Evolutionary conservation across 2,797 vertebrate species (phyloP), one percentile per base, ranked within the genome.

Genomic region (Pangasius larnaudii): DNA sequence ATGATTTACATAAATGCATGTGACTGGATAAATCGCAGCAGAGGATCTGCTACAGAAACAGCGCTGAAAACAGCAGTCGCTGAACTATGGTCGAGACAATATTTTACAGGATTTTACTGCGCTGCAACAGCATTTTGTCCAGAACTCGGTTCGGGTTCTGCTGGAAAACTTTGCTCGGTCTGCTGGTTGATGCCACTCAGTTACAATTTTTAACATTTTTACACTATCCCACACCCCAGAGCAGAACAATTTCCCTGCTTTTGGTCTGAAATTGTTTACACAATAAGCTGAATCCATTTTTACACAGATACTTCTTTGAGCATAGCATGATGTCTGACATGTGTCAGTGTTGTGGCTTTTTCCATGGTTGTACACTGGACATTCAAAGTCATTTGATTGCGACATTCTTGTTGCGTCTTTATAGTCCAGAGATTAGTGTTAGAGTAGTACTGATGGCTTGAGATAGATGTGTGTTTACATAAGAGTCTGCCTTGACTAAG

Each of bases 401-500:
- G 16, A 39, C 39, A 22, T 63, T 75, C 27, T 6, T 46, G 46
- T 6, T 27, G n/a, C 9, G 0, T 80, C 24, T 63, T n/a, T 42
- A 46, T 74, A 24, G 71, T 74, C 39, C 46, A 8, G 46, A 77
- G 27, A 30, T 53, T 39, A 53, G 59, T 59, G 84, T 71, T 39
- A 53, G 59, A 69, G 84, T 71, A 84, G 58, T 8, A 59, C 39
- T 61, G 72, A 59, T 79, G 39, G 39, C 63, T 89, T 49, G 51
- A 33, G 30, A 49, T 75, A 18, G 30, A 69, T 24, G 53, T 30
- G 22, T 87, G 86, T 85, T 75, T 87, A 74, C 42, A 46, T 27
- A 27, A 39, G 8, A 33, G 19, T 67, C 56, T 84, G 72, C 49
- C 8, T 11, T 5, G 67, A 78, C 46, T 42, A 61, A 63, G 24